These are phyloP conservation scores for Fratercula arctica DNA, from an alignment of 2,797 vertebrate genomes.

Conservation along the genomic window DNA sequence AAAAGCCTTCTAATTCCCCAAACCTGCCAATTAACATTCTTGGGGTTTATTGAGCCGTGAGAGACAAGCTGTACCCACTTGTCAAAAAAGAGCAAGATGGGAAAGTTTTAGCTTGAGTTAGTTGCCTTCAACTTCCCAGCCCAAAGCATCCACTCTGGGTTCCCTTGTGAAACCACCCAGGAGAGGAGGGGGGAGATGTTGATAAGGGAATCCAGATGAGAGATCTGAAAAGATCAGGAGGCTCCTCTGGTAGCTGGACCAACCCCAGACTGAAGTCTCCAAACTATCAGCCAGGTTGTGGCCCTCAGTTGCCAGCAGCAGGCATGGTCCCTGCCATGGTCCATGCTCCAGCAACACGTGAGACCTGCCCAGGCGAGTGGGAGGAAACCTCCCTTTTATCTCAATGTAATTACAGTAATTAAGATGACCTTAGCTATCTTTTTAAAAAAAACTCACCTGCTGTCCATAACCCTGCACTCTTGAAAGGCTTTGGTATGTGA, in stretches of 20 bases:
- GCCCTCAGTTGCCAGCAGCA: neutral
- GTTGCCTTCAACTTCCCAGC: neutral
- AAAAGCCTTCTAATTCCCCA: conserved; percentile 17
- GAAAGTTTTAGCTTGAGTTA: neutral
- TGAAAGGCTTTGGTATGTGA: neutral
- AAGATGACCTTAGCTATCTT: neutral
- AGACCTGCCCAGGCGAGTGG: neutral
- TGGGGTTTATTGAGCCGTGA: neutral
- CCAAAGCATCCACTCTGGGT: neutral
- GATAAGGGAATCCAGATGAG: neutral
- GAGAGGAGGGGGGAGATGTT: rapidly evolving
- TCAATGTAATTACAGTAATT: neutral
- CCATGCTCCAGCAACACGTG: rapidly evolving
- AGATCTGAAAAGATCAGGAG: rapidly evolving
- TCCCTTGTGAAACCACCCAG: neutral
- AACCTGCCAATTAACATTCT: neutral
- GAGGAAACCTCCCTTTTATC: neutral
- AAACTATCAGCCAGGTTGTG: neutral
- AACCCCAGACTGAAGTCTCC: neutral
- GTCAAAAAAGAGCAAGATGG: neutral
- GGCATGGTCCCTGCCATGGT: neutral
- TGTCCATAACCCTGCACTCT: neutral
- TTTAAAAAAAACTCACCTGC: neutral
- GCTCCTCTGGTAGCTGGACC: neutral
- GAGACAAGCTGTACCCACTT: neutral